phyloP scores from a whole-genome alignment of 1,140 invertebrate species.

The Drosophila nigromelanica region DNA sequence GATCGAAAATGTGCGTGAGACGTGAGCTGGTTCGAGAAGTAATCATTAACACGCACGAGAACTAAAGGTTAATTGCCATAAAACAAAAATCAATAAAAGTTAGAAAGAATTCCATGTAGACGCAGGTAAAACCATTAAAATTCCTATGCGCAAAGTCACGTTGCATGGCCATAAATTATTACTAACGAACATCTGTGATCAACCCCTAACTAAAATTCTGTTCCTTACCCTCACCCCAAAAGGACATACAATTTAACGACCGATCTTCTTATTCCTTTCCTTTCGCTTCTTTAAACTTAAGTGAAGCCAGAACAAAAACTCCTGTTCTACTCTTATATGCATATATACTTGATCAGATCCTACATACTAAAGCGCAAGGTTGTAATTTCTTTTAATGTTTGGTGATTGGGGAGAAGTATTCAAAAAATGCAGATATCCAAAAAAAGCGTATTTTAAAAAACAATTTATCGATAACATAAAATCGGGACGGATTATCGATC shows the following conservation, averaged over 20 bases:
- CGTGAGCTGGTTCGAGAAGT: not conserved
- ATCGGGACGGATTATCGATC: no score
- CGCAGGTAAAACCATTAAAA: not conserved
- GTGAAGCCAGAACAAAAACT: no score
- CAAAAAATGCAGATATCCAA: no score
- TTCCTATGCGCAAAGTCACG: not conserved
- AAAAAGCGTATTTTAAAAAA: no score
- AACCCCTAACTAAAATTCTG: constrained; percentile 2
- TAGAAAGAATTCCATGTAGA: not conserved
- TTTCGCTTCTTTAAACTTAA: no score
- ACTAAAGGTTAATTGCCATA: not conserved
- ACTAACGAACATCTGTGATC: not conserved
- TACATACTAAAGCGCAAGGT: no score
- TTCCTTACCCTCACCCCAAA: no score
- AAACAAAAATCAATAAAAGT: not conserved
- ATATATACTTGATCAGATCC: not conserved
- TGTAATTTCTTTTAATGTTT: no score
- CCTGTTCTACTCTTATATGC: no score
- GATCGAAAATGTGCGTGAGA: not conserved
- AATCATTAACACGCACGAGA: not conserved
- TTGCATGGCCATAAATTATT: constrained; percentile 2
- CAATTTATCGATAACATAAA: no score
- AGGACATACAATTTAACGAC: not conserved
- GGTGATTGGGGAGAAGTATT: no score
- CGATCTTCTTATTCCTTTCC: not conserved